Evolutionary conservation across 2,797 vertebrate genomes (phyloP).

Genomic region (Acanthopagrus latus): DNA sequence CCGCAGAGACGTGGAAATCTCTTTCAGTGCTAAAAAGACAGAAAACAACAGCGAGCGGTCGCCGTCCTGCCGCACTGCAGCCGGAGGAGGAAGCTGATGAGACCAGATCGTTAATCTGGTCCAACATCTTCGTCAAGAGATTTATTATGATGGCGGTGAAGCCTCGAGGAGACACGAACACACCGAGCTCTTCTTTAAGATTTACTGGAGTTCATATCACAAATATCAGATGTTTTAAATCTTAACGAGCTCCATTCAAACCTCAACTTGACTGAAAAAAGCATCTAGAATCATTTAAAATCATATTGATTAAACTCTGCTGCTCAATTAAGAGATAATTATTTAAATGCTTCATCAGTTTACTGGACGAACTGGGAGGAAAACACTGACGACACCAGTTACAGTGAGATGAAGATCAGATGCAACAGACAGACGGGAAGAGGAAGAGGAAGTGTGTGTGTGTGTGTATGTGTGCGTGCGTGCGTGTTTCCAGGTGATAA

Average conservation of each 20-base stretch:
- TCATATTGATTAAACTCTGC: conserved; percentile 24
- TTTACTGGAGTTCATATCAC: not conserved
- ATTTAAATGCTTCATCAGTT: not conserved
- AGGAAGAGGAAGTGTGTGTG: not conserved
- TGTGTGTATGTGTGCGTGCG: no score
- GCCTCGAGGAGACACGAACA: not conserved
- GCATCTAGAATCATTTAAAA: not conserved
- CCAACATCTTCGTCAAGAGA: not conserved
- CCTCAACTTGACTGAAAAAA: not conserved
- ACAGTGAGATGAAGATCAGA: conserved; percentile 18
- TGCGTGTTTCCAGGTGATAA: no score
- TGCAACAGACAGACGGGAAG: not conserved
- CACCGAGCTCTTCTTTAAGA: no score
- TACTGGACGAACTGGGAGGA: not conserved
- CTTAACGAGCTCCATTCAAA: not conserved
- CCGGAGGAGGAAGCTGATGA: not conserved
- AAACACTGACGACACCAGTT: not conserved
- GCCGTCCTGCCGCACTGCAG: not conserved
- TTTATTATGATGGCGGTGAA: not conserved
- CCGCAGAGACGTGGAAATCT: conserved; percentile 36
- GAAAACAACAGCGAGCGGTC: conserved; percentile 3
- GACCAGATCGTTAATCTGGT: not conserved
- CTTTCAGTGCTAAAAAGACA: not conserved
- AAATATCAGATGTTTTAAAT: conserved; percentile 4
- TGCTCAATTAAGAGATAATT: conserved; percentile 14